Evolutionary conservation across 2,113 vertebrate genomes (phyloP).

Genomic region (Xerus inauris): DNA sequence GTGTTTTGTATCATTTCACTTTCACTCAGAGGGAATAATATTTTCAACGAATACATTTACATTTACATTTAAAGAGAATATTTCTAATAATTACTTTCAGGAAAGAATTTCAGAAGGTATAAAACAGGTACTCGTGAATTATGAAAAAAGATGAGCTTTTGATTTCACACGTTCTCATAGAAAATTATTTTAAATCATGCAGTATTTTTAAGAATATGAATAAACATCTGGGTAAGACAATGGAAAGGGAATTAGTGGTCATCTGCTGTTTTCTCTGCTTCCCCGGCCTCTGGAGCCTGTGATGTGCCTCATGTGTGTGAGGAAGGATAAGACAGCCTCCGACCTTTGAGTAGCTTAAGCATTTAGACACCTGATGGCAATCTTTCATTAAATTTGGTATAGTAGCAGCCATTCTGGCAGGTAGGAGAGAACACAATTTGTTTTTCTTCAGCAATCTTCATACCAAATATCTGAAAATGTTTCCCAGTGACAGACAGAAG

Average conservation of each 20-base stretch:
- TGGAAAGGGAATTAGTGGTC: not conserved
- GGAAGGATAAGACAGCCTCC: slow-evolving; percentile 47
- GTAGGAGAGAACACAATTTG: slow-evolving; percentile 68
- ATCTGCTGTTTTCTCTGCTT: not conserved
- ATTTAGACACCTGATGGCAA: slow-evolving; percentile 88
- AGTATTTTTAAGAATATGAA: not conserved
- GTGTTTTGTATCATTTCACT: not conserved
- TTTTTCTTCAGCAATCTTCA: slow-evolving; percentile 68
- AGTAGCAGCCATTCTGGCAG: slow-evolving; percentile 33
- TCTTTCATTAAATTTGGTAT: slow-evolving; percentile 86
- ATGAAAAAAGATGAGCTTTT: not conserved
- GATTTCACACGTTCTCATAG: not conserved
- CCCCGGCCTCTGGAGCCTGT: not conserved
- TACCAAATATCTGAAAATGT: slow-evolving; percentile 48
- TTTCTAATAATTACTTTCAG: not conserved
- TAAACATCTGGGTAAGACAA: not conserved
- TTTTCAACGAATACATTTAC: not conserved
- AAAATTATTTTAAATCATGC: slow-evolving; percentile 19
- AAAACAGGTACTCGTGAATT: not conserved
- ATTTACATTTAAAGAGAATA: not conserved
- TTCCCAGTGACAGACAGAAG: slow-evolving; percentile 42
- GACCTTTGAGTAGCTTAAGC: slow-evolving; percentile 76
- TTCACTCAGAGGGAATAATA: not conserved
- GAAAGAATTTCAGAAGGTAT: not conserved
- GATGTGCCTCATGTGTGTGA: not conserved